Base-by-base conservation (phyloP, 2,113 vertebrate species). In the Xiphophorus hellerii region DNA sequence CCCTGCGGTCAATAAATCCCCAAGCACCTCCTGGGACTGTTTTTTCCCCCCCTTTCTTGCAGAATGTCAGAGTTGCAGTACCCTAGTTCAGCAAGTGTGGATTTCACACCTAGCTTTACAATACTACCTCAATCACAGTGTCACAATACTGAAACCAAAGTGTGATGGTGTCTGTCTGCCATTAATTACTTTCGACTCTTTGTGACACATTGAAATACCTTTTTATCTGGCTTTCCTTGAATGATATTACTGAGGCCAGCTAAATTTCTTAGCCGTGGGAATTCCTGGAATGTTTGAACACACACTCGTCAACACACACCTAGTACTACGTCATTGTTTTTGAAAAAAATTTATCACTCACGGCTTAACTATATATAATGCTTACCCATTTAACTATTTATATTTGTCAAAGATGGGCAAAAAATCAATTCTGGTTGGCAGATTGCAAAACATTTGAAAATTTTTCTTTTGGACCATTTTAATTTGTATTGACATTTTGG, bases 1-100 rank as follows among this genome's bases (percentile, higher is more conserved):
- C 74, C 73, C 74, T 80, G 74, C 79, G 84, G 89, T 89, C 86
- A 90, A 89, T 89, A 87, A 91, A 90, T 90, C 83, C 74, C 68
- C 33, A 66, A 66, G 28, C 61, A 76, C 66, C 78, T 82, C 83
- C 76, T 88, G 84, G 80, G 84, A 91, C 42, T 86, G 88, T 81
- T 88, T 82, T 84, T 81, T 1, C 13, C 39, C 3, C 39, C 13
- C 39, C 39, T 86, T 68, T 12, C 10, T 12, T 37, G 35, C 35
- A 64, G n/a, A 79, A 60, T 73, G 64, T 54, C 62, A 75, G 62
- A 79, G 76, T 89, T 67, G 29, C 61, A 62, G 28, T 67, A 30
- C 30, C 58, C 35, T 7, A 14, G 42, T 68, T 64, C 39, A 1
- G 69, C 62, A 80, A 66, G 61, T 61, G 44, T 69, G 63, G 70